Percentiles rank a stretch among this genome's conserved stretches.
These are phyloP conservation scores for Merluccius polli DNA, from an alignment of 2,797 vertebrate species.

Conservation along the genomic window DNA sequence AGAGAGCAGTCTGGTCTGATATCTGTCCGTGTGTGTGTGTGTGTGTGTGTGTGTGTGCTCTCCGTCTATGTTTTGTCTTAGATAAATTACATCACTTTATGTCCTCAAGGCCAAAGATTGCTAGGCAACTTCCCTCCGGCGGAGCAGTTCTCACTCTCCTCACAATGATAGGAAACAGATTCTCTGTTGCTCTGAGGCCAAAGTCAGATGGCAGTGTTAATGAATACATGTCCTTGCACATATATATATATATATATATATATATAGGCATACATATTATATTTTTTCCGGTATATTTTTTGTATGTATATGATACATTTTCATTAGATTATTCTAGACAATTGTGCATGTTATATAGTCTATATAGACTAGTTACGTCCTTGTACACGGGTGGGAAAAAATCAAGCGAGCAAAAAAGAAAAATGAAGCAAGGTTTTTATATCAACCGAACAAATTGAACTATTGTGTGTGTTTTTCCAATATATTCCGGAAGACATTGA, in stretches of 20 bases:
- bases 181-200: neutral
- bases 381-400: no score
- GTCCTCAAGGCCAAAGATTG: conserved; percentile 76
- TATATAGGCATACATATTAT: neutral
- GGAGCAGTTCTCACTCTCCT: conserved; percentile 11
- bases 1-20: neutral
- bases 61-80: conserved; percentile 39
- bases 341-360: no score
- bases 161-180: conserved; percentile 3
- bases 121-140: conserved; percentile 71
- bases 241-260: neutral
- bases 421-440: no score
- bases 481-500: neutral
- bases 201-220: neutral
- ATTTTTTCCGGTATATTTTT: no score
- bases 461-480: neutral
- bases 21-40: neutral
- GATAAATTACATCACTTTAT: conserved; percentile 59
- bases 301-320: neutral
- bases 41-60: conserved; percentile 14
- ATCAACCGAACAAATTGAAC: no score
- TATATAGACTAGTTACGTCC: no score
- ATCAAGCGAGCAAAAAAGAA: no score
- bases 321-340: neutral
- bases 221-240: neutral